These are phyloP conservation scores for Stegodyphus mimosarum DNA, from an alignment of 1,140 invertebrate genomes.

Conservation along the genomic window DNA sequence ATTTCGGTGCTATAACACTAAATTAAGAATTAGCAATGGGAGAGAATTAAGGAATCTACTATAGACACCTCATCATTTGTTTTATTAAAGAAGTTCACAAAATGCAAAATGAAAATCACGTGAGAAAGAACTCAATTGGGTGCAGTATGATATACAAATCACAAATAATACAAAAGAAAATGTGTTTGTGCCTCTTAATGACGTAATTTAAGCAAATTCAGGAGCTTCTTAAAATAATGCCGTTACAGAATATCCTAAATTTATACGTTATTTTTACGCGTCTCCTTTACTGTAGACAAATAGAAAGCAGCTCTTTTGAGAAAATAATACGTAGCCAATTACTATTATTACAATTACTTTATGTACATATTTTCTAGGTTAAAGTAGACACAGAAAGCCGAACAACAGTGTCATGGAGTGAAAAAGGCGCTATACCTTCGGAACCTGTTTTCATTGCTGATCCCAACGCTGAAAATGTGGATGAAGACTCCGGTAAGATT, in stretches of 20 bases:
- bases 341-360: not conserved
- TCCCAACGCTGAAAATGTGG: slow-evolving; percentile 71
- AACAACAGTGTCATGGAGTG: slow-evolving; percentile 77
- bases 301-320: no score
- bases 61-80: no score
- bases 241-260: not conserved
- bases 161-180: no score
- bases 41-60: no score
- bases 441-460: slow-evolving; percentile 86
- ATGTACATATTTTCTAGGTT: slow-evolving; percentile 59
- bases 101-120: no score
- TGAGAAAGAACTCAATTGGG: no score
- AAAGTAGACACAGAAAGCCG: slow-evolving; percentile 69
- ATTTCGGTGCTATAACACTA: no score
- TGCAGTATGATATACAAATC: no score
- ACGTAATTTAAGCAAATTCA: not conserved
- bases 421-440: slow-evolving; percentile 81
- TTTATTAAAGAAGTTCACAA: no score
- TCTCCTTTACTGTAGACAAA: no score
- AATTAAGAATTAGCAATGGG: no score
- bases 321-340: not conserved
- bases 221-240: not conserved
- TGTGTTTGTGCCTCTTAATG: not conserved
- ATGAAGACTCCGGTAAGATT: slow-evolving; percentile 66
- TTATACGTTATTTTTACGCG: not conserved